Evolutionary conservation across 2,888 invertebrate species (phyloP).

Genomic region (Andricus quercusramuli): DNA sequence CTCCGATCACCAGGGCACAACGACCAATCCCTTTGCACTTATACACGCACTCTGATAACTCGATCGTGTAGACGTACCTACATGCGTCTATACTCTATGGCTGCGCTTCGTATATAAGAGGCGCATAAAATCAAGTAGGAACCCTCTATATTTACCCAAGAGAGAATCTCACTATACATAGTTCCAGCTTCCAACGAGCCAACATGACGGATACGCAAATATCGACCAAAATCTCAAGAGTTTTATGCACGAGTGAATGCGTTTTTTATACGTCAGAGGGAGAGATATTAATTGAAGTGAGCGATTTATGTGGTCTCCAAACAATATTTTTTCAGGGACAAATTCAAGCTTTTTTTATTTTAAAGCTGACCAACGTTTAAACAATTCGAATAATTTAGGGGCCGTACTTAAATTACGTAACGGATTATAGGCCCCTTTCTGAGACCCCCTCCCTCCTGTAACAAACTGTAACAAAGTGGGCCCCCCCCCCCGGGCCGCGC

Average conservation of each 20-base stretch:
- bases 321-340: not conserved
- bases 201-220: conserved; percentile 52
- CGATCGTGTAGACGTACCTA: conserved; percentile 20
- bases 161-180: conserved; percentile 48
- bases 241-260: conserved; percentile 2
- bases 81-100: conserved; percentile 21
- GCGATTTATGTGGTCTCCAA: not conserved
- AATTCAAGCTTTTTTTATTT: too few species aligned
- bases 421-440: too few species aligned
- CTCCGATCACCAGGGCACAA: conserved; percentile 61
- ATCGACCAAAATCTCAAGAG: conserved; percentile 40
- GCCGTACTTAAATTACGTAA: too few species aligned
- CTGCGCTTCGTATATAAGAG: conserved; percentile 19
- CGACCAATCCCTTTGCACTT: conserved; percentile 68
- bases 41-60: conserved; percentile 47
- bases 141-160: conserved; percentile 55
- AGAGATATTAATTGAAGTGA: conserved; percentile 27
- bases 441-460: too few species aligned
- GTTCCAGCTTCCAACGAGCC: conserved; percentile 27
- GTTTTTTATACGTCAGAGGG: not conserved
- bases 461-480: too few species aligned
- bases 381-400: too few species aligned
- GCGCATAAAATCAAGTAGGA: conserved; percentile 42
- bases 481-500: too few species aligned
- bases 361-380: too few species aligned